These are phyloP conservation scores for Megastigmus dorsalis DNA, from an alignment of 2,888 invertebrate species.

Conservation along the genomic window DNA sequence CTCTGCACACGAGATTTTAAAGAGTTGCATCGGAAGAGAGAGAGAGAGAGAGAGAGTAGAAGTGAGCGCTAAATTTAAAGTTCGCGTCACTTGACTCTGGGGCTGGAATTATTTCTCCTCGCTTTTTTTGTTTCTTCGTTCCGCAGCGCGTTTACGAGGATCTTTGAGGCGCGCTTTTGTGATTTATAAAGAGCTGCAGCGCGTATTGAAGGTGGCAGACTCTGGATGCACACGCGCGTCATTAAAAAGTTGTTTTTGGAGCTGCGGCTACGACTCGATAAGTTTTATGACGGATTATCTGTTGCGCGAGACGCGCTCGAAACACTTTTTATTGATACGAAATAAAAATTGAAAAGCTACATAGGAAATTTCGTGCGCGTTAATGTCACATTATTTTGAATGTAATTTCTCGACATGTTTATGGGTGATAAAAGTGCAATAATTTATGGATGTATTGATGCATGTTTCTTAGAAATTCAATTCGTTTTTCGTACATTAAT, in stretches of 20 bases:
- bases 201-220: constrained; percentile 1
- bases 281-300: constrained; percentile 57
- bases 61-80: constrained; percentile 41
- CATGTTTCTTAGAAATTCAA: constrained; percentile 43
- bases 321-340: constrained; percentile 37
- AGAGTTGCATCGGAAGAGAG: too few species aligned
- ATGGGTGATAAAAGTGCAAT: constrained; percentile 32
- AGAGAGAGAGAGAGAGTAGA: too few species aligned
- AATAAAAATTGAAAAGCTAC: constrained; percentile 44
- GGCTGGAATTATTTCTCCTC: background rate
- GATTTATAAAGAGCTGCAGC: constrained; percentile 49
- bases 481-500: constrained; percentile 31
- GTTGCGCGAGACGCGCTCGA: background rate
- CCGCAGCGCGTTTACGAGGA: constrained; percentile 28
- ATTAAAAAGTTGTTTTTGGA: constrained; percentile 41
- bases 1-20: constrained; percentile 14
- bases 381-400: constrained; percentile 46
- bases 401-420: constrained; percentile 34
- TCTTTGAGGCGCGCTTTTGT: constrained; percentile 5
- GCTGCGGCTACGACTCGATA: constrained; percentile 49
- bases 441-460: constrained; percentile 38
- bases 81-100: constrained; percentile 21
- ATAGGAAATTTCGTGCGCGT: constrained; percentile 28
- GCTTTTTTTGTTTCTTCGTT: background rate
- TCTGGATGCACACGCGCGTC: constrained; percentile 33